These are phyloP conservation scores for Okapia johnstoni DNA, from an alignment of 2,113 vertebrate species.

Conservation along the genomic window DNA sequence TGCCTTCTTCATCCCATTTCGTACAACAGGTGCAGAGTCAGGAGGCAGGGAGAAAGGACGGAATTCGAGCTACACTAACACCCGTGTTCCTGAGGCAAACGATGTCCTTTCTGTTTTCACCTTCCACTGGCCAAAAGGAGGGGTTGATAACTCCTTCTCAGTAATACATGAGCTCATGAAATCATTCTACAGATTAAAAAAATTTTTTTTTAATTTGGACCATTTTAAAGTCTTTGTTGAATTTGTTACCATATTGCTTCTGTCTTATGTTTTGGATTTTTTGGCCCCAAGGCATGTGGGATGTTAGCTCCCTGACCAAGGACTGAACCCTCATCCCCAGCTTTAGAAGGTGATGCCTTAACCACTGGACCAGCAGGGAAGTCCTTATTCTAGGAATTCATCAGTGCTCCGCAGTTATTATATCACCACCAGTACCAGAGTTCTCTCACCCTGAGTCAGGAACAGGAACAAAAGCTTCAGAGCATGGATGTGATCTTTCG, in stretches of 20 bases:
- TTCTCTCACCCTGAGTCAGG: neutral
- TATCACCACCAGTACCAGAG: neutral
- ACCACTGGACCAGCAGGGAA: neutral
- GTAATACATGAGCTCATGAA: no score
- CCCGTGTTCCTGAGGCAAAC: neutral
- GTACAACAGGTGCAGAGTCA: neutral
- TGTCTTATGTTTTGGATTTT: neutral
- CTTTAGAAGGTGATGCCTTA: neutral
- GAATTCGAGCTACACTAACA: neutral
- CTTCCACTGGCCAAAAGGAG: neutral
- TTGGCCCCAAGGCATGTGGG: neutral
- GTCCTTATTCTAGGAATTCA: neutral
- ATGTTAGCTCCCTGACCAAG: neutral
- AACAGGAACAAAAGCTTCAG: neutral
- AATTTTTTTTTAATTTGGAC: neutral
- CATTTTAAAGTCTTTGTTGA: neutral
- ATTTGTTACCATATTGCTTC: neutral
- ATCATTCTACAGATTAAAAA: neutral
- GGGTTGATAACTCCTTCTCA: neutral
- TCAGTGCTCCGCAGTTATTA: neutral
- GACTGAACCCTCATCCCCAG: neutral
- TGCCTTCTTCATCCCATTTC: neutral
- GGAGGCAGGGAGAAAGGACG: neutral
- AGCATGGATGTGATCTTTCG: fast-evolving
- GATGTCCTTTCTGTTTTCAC: fast-evolving